phyloP scores from a whole-genome alignment of 2,113 vertebrate species.

The Dipodomys ordii region DNA sequence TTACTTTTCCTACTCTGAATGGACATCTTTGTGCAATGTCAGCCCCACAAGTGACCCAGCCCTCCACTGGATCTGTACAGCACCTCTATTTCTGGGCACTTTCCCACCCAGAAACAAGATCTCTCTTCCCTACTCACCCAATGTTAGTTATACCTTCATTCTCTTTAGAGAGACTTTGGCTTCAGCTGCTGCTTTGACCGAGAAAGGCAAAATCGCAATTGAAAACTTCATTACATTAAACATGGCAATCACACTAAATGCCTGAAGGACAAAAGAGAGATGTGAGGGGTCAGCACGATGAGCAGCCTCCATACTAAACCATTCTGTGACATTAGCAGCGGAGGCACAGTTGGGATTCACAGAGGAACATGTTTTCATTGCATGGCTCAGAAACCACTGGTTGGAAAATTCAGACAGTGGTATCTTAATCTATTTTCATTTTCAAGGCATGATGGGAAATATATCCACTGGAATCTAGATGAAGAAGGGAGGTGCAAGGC shows the following conservation, averaged over 20 bases:
- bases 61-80: not conserved
- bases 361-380: not conserved
- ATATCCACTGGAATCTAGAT: not conserved
- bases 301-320: not conserved
- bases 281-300: not conserved
- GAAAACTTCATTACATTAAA: constrained; percentile 91
- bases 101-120: not conserved
- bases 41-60: not conserved
- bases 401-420: not conserved
- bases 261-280: constrained; percentile 82
- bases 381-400: constrained; percentile 37
- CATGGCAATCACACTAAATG: constrained; percentile 90
- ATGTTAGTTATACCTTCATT: constrained; percentile 84
- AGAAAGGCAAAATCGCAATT: constrained; percentile 85
- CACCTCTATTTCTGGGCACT: not conserved
- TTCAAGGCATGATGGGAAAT: not conserved
- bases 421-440: constrained; percentile 6
- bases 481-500: not conserved
- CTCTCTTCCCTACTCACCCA: constrained; percentile 71
- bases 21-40: not conserved
- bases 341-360: not conserved
- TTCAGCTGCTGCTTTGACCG: constrained; percentile 86
- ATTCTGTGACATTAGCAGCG: not conserved
- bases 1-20: not conserved
- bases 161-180: constrained; percentile 84